Conservation (phyloP, 2,888 invertebrate genomes). For the Standfussiana lucernea region DNA sequence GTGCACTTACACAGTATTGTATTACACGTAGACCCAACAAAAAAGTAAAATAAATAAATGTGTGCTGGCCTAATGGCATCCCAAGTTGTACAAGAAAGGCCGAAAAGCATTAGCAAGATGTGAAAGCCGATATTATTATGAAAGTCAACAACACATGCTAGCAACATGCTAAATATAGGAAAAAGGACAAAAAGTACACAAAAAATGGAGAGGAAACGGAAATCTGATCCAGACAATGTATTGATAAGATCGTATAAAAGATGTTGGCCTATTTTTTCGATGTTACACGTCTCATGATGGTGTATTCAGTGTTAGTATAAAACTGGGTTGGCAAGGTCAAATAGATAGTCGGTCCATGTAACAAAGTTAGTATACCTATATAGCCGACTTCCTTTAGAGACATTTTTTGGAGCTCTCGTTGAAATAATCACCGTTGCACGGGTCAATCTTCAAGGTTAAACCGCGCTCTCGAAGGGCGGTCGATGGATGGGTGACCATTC, state of each 20-base stretch:
- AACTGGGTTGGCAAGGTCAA: neutral
- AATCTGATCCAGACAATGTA: constrained; percentile 13
- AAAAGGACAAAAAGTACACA: neutral
- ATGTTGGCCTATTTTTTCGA: neutral
- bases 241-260: constrained; percentile 7
- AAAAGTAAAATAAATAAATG: neutral
- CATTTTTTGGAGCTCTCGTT: neutral
- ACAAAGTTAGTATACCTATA: too few species aligned
- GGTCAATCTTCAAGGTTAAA: neutral
- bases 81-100: neutral
- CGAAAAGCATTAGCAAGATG: constrained; percentile 30
- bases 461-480: fast-evolving
- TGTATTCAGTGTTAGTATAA: neutral
- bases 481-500: neutral
- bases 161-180: constrained; percentile 26
- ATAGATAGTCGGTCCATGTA: neutral
- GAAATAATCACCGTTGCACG: neutral
- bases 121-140: constrained; percentile 43
- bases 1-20: neutral
- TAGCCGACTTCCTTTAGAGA: neutral
- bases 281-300: neutral
- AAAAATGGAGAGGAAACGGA: constrained; percentile 16
- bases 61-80: constrained; percentile 15
- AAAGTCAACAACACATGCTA: constrained; percentile 36
- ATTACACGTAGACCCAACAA: neutral